These are phyloP conservation scores for Leptobrachium ailaonicum DNA, from an alignment of 2,113 vertebrate genomes.

Conservation along the genomic window DNA sequence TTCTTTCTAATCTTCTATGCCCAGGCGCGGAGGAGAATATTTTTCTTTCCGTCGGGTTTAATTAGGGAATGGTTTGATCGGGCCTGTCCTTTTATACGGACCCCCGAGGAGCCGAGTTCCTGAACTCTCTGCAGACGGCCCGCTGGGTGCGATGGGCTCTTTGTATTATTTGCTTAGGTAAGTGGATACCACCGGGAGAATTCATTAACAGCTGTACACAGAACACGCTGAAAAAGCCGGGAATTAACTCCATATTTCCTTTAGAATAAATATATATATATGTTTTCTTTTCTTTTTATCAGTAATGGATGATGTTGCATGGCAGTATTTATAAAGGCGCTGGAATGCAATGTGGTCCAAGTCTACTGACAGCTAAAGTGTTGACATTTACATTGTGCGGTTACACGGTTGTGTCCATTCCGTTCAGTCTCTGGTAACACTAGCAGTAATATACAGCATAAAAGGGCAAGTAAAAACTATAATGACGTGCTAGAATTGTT, in stretches of 20 bases:
- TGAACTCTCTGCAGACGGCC: slow-evolving; percentile 1
- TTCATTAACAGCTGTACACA: slow-evolving; percentile 6
- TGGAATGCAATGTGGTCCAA: too few relatives aligned
- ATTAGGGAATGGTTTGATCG: slow-evolving; percentile 34
- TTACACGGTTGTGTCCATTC: too few relatives aligned
- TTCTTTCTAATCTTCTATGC: slow-evolving; percentile 35
- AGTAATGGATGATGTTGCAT: too few relatives aligned
- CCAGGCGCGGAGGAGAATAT: slow-evolving; percentile 10
- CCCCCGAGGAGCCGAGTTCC: slow-evolving; percentile 1
- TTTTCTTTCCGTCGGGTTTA: slow-evolving; percentile 29
- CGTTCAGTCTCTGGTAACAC: too few relatives aligned
- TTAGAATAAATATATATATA: too few relatives aligned
- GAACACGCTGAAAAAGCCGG: slow-evolving; percentile 1
- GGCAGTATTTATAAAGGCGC: too few relatives aligned
- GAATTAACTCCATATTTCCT: not conserved
- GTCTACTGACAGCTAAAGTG: too few relatives aligned
- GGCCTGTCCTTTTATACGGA: not conserved
- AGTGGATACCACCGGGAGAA: not conserved
- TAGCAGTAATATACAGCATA: too few relatives aligned
- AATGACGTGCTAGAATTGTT: too few relatives aligned
- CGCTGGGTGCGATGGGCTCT: not conserved
- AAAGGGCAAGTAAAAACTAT: too few relatives aligned
- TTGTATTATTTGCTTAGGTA: slow-evolving; percentile 3
- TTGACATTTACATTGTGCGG: too few relatives aligned
- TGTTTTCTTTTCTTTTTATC: too few relatives aligned